Evolutionary conservation across 2,797 vertebrate genomes (phyloP).

Genomic region (Fratercula arctica): DNA sequence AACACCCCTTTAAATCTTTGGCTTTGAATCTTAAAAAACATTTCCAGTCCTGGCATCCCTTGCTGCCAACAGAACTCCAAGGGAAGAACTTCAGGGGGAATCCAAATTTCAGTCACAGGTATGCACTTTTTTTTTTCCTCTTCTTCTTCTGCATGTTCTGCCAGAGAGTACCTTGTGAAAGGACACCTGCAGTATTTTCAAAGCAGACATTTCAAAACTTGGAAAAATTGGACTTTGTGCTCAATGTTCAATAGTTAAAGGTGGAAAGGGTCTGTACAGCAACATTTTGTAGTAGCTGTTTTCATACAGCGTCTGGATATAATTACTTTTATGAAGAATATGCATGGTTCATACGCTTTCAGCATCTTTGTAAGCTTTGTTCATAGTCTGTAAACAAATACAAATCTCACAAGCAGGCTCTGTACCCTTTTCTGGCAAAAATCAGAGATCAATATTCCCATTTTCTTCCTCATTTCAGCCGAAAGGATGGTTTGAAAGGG

Average conservation of each 20-base stretch:
- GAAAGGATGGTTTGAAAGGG: not conserved
- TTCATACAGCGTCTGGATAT: slow-evolving; percentile 1
- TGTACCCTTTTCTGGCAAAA: not conserved
- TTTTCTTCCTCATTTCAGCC: not conserved
- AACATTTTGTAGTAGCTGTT: slow-evolving; percentile 3
- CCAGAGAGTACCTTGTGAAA: not conserved
- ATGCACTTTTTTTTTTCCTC: not conserved
- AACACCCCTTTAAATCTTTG: not conserved
- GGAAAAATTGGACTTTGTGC: not conserved
- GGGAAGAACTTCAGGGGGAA: not conserved
- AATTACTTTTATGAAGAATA: slow-evolving; percentile 27
- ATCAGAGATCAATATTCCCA: not conserved
- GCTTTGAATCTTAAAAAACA: not conserved
- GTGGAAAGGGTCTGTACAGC: not conserved
- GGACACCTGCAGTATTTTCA: not conserved
- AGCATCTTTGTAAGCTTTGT: not conserved
- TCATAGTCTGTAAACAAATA: not conserved
- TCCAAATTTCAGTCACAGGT: not conserved
- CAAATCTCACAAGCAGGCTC: not conserved
- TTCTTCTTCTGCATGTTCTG: not conserved
- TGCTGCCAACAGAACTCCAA: not conserved
- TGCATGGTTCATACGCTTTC: not conserved
- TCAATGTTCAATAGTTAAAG: not conserved
- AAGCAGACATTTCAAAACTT: not conserved
- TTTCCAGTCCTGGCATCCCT: not conserved